Evolutionary conservation across 2,797 vertebrate species (phyloP), one percentile per base, ranked within the genome.

Genomic region (Cuculus canorus): DNA sequence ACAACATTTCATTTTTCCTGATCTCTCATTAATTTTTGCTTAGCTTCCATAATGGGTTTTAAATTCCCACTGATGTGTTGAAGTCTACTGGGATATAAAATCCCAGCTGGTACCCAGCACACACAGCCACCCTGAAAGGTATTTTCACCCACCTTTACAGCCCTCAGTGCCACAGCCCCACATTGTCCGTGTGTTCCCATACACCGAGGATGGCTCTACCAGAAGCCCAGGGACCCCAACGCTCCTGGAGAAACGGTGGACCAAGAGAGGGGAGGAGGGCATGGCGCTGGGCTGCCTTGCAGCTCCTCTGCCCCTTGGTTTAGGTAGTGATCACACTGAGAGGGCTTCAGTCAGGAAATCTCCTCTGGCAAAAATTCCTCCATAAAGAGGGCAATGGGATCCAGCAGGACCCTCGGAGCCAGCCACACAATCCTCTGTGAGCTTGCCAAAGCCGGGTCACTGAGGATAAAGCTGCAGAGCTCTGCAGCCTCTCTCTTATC

Each of bases 351-450:
- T 45, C 33, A 54, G 33, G 33, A 86, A 57, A 37, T 11, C 27
- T 61, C 21, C 82, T 60, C 41, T 52, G n/a, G 37, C 30, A 59
- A n/a, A 77, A 57, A 15, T 9, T 57, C 33, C 60, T 53, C 64
- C 53, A 13, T 15, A 22, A 41, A 35, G 0, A 17, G 45, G 66
- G 60, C 43, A 72, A 14, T 0, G 2, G 75, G 63, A 53, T 22
- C 10, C 28, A 45, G 45, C 32, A 35, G 16, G 30, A 61, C 12
- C 59, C 41, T n/a, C 19, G 21, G 17, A 35, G 37, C 24, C 37
- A n/a, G 50, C 3, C 61, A n/a, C 48, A 9, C 2, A 1, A 45
- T n/a, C n/a, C 32, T 15, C 45, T 19, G 19, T 0, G 5, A 89
- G 35, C 35, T 6, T 32, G 37, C 69, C 73, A 63, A 7, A 24